These are phyloP conservation scores for Caranx ignobilis DNA, from an alignment of 2,113 vertebrate genomes.

Conservation along the genomic window DNA sequence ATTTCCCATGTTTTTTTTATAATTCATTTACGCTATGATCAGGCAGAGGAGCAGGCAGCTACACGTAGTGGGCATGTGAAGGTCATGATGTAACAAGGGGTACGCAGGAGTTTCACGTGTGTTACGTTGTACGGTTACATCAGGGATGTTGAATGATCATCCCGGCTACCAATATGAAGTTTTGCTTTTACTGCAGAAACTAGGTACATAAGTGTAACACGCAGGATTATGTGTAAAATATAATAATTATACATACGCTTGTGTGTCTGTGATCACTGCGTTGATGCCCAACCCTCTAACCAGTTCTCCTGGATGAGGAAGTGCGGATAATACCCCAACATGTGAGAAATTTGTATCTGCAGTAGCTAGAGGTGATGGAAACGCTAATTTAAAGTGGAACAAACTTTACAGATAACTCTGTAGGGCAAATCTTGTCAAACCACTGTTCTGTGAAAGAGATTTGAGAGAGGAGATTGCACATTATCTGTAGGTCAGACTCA, in stretches of 20 bases:
- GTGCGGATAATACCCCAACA: neutral
- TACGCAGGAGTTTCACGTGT: constrained; percentile 41
- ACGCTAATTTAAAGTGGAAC: too few species aligned
- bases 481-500: too few species aligned
- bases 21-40: neutral
- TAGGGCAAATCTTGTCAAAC: too few species aligned
- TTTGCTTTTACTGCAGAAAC: neutral
- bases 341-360: neutral
- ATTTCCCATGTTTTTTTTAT: accelerated
- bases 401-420: too few species aligned
- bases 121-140: constrained; percentile 51
- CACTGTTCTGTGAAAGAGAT: too few species aligned
- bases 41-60: constrained; percentile 28
- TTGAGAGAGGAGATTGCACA: too few species aligned
- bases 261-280: too few species aligned
- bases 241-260: neutral
- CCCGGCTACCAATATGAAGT: neutral
- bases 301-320: neutral
- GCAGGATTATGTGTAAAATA: neutral
- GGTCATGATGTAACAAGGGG: constrained; percentile 77
- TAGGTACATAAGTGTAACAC: neutral
- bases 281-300: too few species aligned
- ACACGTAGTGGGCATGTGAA: constrained; percentile 69
- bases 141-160: constrained; percentile 43
- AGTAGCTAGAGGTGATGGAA: too few species aligned